Base-by-base conservation (phyloP, 2,888 invertebrate species). In the Brachyptera risi region DNA sequence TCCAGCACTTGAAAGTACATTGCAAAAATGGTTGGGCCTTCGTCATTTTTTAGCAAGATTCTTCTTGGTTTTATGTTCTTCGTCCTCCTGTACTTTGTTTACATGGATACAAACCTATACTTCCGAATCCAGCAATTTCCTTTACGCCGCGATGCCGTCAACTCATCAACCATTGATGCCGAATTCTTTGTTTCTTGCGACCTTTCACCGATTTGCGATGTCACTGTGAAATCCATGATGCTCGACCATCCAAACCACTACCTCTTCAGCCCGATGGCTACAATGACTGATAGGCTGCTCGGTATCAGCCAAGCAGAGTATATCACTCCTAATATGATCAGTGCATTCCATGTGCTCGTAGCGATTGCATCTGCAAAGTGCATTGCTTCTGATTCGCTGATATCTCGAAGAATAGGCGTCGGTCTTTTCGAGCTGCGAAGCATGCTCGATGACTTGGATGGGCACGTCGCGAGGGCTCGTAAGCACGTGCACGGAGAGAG, bases 191-290 rank as follows among this genome's bases (percentile, higher is more conserved):
- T 61, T 21, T 66, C 66, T 2, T 68, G 68, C 62, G 80, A 80
- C 49, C 79, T 88, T 27, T 87, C 88, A 68, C 90, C 91, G 0
- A 71, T 90, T 15, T 90, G 90, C 71, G 84, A 87, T 68, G 84
- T 93, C 1, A 92, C 92, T 0, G 88, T 91, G 0, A 94, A 94
- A 75, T 87, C 87, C 1, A 73, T 93, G 59, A 83, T 92, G 78
- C 77, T 91, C 54, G 93, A 93, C 72, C 91, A 90, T 65, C 82
- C 88, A 3, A 92, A 92, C 71, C 89, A 90, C 70, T 94, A 92
- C 70, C 76, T 93, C 19, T 86, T 92, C 69, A 87, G 87, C 1
- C 93, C 93, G 0, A 73, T 89, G 47, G 88, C 90, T n/a, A 83
- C 86, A 3, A 75, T 90, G 21, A 76, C 89, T 31, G 90, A 92